Evolutionary conservation across 2,797 vertebrate species (phyloP), one percentile per base, ranked within the genome.

Genomic region (Emys orbicularis): DNA sequence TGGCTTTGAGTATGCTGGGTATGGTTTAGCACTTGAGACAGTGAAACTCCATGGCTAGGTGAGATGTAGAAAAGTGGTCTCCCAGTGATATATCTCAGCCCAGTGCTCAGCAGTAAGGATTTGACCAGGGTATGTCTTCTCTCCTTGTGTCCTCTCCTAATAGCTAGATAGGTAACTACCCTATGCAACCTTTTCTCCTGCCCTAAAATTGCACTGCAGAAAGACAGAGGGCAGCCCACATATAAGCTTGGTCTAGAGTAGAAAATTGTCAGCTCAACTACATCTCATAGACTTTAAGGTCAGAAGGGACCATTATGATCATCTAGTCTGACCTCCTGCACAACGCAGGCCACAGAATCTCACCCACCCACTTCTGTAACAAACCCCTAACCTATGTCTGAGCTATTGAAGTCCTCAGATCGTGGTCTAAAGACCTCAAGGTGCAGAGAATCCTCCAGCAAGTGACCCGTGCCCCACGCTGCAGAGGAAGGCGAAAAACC

Each of bases 51-150:
- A 41, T 15, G 29, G 37, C 37, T 65, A 57, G 57, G 86, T 83
- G 5, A 5, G 49, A 5, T 15, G 5, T 12, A 9, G 86, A 41
- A 82, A 77, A 41, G 5, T 27, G 5, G 23, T 81, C 72, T 93
- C 61, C 0, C 44, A 47, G 2, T 3, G 61, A 47, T 72, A 68
- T 21, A 0, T 4, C 53, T 68, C 68, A 90, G 79, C 74, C 53
- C 31, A 86, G 85, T 23, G 3, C 23, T 57, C 44, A 12, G 72
- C 0, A 1, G 34, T 4, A 1, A 0, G 5, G 37, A 5, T 74
- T 27, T 84, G 82, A 37, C 21, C 54, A 18, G 88, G n/a, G 9
- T 27, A 3, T 50, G 65, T 44, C n/a, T 29, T 76, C 12, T 76
- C 47, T 16, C 44, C 41, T 76, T 76, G 25, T 47, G 7, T 47